Evolutionary conservation across 1,140 invertebrate genomes (phyloP).

Genomic region (Scaptomyza montana): DNA sequence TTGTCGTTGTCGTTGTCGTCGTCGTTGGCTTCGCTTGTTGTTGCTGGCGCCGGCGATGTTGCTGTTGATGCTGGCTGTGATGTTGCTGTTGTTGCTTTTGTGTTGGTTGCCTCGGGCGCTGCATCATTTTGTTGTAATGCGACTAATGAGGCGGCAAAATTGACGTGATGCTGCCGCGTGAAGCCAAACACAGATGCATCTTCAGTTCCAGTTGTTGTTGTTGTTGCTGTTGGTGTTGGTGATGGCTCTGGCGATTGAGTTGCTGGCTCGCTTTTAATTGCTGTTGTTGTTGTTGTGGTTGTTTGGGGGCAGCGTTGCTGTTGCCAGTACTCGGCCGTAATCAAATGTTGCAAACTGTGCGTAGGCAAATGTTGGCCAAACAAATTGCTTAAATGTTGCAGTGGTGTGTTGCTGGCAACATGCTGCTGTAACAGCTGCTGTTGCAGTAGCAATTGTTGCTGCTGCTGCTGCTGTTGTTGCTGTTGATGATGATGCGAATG

Average conservation of each 20-base stretch:
- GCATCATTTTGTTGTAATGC: slow-evolving; percentile 79
- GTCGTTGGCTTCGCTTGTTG: slow-evolving; percentile 45
- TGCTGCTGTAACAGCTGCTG: slow-evolving; percentile 75
- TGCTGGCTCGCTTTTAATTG: slow-evolving; percentile 80
- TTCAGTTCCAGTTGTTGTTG: slow-evolving; percentile 24
- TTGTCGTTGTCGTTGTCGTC: slow-evolving; percentile 43
- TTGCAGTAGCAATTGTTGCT: slow-evolving; percentile 53
- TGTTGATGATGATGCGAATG: slow-evolving; percentile 65
- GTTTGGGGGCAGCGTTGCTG: slow-evolving; percentile 40
- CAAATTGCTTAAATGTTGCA: slow-evolving; percentile 76
- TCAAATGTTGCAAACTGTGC: slow-evolving; percentile 71
- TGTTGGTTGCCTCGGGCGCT: slow-evolving; percentile 52
- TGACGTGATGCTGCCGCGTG: slow-evolving; percentile 76
- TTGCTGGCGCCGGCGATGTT: slow-evolving; percentile 54
- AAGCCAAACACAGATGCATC: slow-evolving; percentile 63
- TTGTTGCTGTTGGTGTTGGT: slow-evolving; percentile 23
- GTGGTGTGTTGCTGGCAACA: slow-evolving; percentile 62
- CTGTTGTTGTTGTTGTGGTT: slow-evolving; percentile 44
- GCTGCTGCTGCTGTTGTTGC: slow-evolving; percentile 41
- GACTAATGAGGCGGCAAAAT: slow-evolving; percentile 81
- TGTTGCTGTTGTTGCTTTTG: slow-evolving; percentile 37
- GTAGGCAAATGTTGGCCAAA: slow-evolving; percentile 79
- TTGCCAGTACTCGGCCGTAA: slow-evolving; percentile 73
- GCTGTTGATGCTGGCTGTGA: slow-evolving; percentile 37
- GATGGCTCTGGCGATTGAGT: slow-evolving; percentile 66